These are phyloP conservation scores for Euphydryas editha DNA, from an alignment of 2,888 invertebrate species.

Conservation along the genomic window DNA sequence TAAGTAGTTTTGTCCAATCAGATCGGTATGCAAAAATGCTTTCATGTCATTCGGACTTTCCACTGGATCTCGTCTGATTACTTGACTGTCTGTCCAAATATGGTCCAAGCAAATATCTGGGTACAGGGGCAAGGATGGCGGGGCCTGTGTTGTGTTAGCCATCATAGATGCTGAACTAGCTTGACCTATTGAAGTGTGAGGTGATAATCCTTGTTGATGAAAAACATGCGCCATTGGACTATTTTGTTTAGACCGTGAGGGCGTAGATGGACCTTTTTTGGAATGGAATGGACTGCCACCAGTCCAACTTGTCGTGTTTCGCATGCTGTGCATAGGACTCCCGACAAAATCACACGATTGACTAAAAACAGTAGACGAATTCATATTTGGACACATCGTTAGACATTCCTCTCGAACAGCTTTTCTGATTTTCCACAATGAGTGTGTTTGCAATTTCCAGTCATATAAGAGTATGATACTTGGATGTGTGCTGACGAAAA, in stretches of 20 bases:
- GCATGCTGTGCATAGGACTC: conserved; percentile 69
- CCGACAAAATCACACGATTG: conserved; percentile 73
- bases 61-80: conserved; percentile 62
- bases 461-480: conserved; percentile 93
- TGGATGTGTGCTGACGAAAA: conserved; percentile 90
- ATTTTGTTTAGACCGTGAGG: conserved; percentile 66
- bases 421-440: conserved; percentile 91
- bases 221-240: conserved; percentile 78
- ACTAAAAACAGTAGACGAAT: conserved; percentile 69
- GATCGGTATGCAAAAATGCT: conserved; percentile 93
- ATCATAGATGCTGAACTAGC: conserved; percentile 74
- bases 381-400: conserved; percentile 82
- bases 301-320: conserved; percentile 65
- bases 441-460: conserved; percentile 89
- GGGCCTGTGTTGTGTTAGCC: conserved; percentile 75
- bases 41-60: conserved; percentile 77
- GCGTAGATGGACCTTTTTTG: conserved; percentile 60
- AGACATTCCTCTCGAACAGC: conserved; percentile 89
- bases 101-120: conserved; percentile 95
- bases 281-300: conserved; percentile 74
- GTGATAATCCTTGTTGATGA: conserved; percentile 76
- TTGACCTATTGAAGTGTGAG: conserved; percentile 75
- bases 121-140: conserved; percentile 87
- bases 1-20: conserved; percentile 92
- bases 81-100: conserved; percentile 91